Evolutionary conservation across 2,888 invertebrate species (phyloP).

Genomic region (Mythimna loreyi): DNA sequence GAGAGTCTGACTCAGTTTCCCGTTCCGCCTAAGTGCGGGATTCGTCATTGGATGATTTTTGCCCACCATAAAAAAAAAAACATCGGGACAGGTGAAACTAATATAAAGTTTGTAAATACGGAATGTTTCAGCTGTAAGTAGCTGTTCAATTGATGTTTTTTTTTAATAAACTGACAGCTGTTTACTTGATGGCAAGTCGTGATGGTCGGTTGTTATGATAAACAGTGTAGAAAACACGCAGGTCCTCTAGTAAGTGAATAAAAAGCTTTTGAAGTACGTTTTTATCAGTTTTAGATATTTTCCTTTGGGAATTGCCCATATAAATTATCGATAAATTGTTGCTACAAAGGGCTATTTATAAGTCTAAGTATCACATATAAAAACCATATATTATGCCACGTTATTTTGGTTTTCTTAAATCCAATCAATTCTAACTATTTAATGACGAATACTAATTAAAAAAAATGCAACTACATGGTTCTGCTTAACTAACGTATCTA

Average conservation of each 20-base stretch:
- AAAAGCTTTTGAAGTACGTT: neutral
- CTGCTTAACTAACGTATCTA: neutral
- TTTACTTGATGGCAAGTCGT: slow-evolving; percentile 10
- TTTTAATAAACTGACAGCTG: slow-evolving; percentile 11
- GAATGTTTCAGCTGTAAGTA: slow-evolving; percentile 30
- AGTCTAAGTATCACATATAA: too few species aligned
- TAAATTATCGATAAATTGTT: too few species aligned
- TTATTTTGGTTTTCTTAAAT: too few species aligned
- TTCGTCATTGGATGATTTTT: too few species aligned
- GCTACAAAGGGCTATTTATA: too few species aligned
- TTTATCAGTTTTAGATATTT: too few species aligned
- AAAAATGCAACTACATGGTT: slow-evolving; percentile 37
- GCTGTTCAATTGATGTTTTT: slow-evolving; percentile 4
- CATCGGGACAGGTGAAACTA: too few species aligned
- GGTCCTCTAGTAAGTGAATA: neutral
- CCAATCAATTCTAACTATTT: neutral
- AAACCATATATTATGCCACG: neutral
- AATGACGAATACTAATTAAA: neutral
- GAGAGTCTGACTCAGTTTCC: too few species aligned
- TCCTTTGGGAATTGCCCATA: too few species aligned
- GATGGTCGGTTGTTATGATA: neutral
- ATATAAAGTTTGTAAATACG: too few species aligned
- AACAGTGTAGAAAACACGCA: slow-evolving; percentile 2
- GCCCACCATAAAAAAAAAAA: too few species aligned
- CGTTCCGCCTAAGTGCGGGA: too few species aligned